Conservation (phyloP, 2,113 vertebrate species). For the Hiodon tergisus region DNA sequence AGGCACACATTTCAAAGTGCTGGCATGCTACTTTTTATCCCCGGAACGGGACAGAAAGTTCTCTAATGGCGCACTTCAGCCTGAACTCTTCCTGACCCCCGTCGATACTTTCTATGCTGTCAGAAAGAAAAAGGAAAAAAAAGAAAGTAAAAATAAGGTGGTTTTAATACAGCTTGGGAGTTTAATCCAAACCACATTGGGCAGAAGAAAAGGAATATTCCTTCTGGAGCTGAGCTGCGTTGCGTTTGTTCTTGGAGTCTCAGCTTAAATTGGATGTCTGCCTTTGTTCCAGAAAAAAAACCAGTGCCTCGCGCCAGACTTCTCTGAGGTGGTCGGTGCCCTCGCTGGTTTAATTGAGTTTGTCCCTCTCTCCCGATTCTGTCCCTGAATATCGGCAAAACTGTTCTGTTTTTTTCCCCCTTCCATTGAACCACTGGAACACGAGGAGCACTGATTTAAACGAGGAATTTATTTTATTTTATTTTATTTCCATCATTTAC, state of each 20-base stretch:
- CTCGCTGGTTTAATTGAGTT: no score
- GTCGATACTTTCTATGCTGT: background rate
- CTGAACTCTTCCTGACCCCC: slow-evolving; percentile 15
- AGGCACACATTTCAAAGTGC: slow-evolving; percentile 12
- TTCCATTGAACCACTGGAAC: no score
- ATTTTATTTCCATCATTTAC: no score
- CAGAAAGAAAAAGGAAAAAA: background rate
- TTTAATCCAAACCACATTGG: slow-evolving; percentile 54
- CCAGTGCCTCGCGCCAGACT: no score
- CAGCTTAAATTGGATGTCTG: slow-evolving; percentile 57
- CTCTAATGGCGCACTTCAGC: slow-evolving; percentile 6
- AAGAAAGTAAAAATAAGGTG: slow-evolving; percentile 4
- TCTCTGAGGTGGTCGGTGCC: no score
- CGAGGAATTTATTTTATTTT: no score
- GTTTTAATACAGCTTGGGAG: slow-evolving; percentile 27
- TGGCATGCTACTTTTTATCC: background rate
- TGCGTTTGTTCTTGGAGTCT: slow-evolving; percentile 47
- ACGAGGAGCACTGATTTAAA: no score
- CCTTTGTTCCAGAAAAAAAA: slow-evolving; percentile 52
- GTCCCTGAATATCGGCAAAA: no score
- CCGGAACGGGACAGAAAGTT: background rate
- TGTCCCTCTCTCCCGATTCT: no score
- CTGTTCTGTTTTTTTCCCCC: no score
- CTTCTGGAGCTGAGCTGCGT: slow-evolving; percentile 49
- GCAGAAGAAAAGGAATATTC: slow-evolving; percentile 45